These are phyloP conservation scores for Neodiprion lecontei DNA, from an alignment of 1,140 invertebrate species.

Conservation along the genomic window DNA sequence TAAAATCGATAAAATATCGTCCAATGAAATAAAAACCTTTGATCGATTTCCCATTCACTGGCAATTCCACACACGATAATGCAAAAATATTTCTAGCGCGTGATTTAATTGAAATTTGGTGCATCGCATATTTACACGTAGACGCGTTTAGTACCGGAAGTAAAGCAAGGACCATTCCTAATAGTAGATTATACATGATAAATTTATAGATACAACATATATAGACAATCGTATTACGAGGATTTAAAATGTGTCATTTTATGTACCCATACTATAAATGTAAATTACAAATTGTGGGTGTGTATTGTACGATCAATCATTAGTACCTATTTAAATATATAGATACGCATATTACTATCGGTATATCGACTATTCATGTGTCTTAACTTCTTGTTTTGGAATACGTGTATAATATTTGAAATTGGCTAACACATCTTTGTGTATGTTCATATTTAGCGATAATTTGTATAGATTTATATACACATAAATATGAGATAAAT, in stretches of 20 bases:
- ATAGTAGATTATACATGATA: neutral
- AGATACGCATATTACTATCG: no score
- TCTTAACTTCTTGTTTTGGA: neutral
- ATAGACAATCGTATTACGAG: slow-evolving; percentile 13
- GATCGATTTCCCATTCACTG: no score
- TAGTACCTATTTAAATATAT: neutral
- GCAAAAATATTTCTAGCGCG: no score
- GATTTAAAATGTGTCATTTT: slow-evolving; percentile 16
- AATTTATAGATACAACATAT: slow-evolving; percentile 8
- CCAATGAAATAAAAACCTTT: no score
- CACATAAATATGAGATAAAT: neutral
- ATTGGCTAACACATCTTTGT: no score
- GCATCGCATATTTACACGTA: neutral
- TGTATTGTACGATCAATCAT: neutral
- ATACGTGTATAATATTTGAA: neutral
- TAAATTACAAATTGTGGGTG: no score
- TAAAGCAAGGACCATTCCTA: no score
- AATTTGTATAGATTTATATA: neutral
- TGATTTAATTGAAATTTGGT: neutral
- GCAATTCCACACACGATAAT: no score
- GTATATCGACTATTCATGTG: neutral
- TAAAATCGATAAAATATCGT: neutral
- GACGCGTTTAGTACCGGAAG: neutral
- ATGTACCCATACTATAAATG: no score
- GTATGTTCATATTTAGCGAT: neutral